A percentile compares a stretch with the other conserved stretches of the same genome.
Evolutionary conservation across 2,113 vertebrate genomes (phyloP).

Genomic region (Clarias batrachus): DNA sequence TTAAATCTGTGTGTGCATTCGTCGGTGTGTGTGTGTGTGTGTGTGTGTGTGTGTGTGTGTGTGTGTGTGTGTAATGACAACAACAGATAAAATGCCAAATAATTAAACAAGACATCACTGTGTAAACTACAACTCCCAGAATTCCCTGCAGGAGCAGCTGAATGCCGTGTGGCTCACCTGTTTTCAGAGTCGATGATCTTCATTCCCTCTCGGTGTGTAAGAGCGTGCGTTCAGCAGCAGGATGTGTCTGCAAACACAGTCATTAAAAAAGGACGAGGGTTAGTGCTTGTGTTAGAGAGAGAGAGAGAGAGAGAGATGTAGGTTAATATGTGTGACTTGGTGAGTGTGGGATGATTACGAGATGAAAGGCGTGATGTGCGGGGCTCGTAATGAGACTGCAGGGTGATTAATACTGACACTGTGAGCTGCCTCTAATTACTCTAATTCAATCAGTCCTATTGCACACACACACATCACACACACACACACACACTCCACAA

Average conservation of each 20-base stretch:
- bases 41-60: background rate
- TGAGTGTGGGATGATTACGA: constrained; percentile 49
- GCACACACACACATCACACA: constrained; percentile 43
- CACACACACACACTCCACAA: constrained; percentile 6
- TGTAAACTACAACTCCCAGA: constrained; percentile 17
- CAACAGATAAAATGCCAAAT: background rate
- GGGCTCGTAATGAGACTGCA: constrained; percentile 57
- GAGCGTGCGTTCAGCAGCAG: constrained; percentile 14
- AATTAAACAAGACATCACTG: background rate
- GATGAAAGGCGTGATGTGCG: constrained; percentile 56
- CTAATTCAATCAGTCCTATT: constrained; percentile 59
- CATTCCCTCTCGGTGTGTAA: constrained; percentile 38
- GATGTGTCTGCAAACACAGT: constrained; percentile 26
- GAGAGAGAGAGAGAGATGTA: constrained; percentile 28
- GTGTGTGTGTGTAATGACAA: background rate
- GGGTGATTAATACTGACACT: constrained; percentile 61
- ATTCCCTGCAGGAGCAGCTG: background rate
- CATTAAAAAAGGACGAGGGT: background rate
- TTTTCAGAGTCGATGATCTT: constrained; percentile 47
- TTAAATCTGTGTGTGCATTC: background rate
- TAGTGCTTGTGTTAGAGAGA: background rate
- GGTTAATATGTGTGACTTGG: constrained; percentile 47
- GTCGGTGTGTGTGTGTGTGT: background rate
- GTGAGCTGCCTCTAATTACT: constrained; percentile 60
- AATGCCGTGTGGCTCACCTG: constrained; percentile 32